Conservation (phyloP, 1,140 invertebrate genomes). For the Archivesica marissinica region DNA sequence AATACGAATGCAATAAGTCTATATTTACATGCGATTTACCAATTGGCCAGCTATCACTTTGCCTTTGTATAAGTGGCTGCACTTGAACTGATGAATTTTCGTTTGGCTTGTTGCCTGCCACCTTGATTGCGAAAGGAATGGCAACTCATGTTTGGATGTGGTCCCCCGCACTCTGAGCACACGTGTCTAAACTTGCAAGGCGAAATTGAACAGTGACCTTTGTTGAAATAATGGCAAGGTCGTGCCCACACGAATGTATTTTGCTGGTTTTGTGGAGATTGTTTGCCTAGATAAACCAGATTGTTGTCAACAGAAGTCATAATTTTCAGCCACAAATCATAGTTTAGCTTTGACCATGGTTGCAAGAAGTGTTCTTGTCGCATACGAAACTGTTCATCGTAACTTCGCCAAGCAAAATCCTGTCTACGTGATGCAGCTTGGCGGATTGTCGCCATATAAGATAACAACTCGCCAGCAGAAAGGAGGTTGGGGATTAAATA, state of each 20-base stretch:
- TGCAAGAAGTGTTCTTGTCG: background rate
- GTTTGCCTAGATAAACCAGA: background rate
- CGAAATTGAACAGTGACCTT: background rate
- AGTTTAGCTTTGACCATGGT: background rate
- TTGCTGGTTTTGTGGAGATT: background rate
- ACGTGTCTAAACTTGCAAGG: background rate
- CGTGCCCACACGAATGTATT: too few relatives aligned
- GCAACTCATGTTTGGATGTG: background rate
- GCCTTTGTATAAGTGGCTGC: background rate
- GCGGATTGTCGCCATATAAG: background rate
- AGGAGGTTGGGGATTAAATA: background rate
- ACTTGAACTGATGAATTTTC: background rate
- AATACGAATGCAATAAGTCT: background rate
- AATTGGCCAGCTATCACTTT: background rate
- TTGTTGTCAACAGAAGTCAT: background rate
- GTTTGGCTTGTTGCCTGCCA: background rate
- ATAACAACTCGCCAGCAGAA: too few relatives aligned
- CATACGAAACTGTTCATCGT: slow-evolving; percentile 1
- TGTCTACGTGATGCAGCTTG: background rate
- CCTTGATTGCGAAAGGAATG: background rate
- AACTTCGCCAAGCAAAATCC: slow-evolving; percentile 11
- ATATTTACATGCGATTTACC: background rate
- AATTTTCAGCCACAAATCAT: slow-evolving; percentile 1
- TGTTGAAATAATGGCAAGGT: background rate
- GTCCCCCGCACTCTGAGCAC: background rate